Percentiles rank a stretch among this genome's conserved stretches.
These are phyloP conservation scores for Dysmachus trigonus DNA, from an alignment of 2,888 invertebrate species.

Conservation along the genomic window DNA sequence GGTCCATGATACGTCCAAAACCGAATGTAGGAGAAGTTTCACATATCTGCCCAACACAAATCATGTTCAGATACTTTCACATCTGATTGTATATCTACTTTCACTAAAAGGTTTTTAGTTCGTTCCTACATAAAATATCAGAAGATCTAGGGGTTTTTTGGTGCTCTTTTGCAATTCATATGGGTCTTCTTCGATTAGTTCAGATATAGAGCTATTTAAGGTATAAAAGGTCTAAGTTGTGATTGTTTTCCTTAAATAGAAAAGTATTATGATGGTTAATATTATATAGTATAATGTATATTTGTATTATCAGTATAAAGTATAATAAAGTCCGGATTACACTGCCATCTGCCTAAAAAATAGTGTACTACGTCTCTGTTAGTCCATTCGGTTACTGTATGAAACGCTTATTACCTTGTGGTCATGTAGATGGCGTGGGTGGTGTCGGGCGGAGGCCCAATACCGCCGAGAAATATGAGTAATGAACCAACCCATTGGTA, in stretches of 20 bases:
- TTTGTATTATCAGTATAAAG: no score
- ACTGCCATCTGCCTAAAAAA: neutral
- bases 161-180: neutral
- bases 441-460: constrained; percentile 19
- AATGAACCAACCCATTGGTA: constrained; percentile 47
- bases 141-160: neutral
- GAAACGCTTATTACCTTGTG: constrained; percentile 48
- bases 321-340: no score
- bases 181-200: neutral
- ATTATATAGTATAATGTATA: no score
- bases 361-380: neutral
- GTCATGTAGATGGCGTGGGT: constrained; percentile 39
- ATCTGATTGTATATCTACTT: neutral
- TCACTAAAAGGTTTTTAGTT: neutral
- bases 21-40: neutral
- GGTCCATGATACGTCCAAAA: constrained; percentile 29
- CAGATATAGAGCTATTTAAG: neutral
- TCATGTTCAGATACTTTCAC: neutral
- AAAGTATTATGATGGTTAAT: neutral
- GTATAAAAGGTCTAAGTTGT: neutral
- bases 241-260: neutral
- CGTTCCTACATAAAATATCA: neutral
- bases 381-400: constrained; percentile 33
- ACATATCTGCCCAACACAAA: neutral
- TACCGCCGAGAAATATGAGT: constrained; percentile 44